phyloP scores from a whole-genome alignment of 30 jellyfish, hydroid and myxozoan genomes.

The Cassiopea andromeda region DNA sequence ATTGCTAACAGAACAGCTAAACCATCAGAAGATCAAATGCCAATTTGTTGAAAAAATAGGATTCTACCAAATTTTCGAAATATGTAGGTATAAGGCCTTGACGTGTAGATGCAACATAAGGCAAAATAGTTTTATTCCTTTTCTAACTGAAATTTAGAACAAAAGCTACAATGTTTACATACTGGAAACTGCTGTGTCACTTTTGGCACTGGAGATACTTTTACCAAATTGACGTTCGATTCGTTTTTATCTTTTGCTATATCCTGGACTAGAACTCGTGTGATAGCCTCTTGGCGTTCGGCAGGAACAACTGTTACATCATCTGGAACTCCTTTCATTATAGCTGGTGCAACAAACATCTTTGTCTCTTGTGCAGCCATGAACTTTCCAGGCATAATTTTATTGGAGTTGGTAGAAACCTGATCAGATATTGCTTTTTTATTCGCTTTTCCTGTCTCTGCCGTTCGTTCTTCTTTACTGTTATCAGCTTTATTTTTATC shows the following conservation, averaged over 20 bases:
- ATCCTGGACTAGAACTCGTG: slow-evolving; percentile 54
- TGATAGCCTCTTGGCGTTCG: slow-evolving; percentile 55
- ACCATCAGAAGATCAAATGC: no score
- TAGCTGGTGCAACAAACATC: slow-evolving; percentile 54
- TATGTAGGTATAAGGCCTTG: no score
- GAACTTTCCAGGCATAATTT: slow-evolving; percentile 4
- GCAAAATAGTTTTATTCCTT: no score
- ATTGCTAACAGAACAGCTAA: no score
- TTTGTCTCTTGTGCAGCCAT: slow-evolving; percentile 56
- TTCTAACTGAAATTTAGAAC: no score
- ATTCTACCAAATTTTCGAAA: no score
- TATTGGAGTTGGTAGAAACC: neutral
- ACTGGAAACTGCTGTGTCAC: slow-evolving; percentile 51
- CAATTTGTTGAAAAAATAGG: no score
- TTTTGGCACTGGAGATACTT: slow-evolving; percentile 26
- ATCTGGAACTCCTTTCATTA: slow-evolving; percentile 40
- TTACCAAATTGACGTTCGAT: slow-evolving; percentile 19
- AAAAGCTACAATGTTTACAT: neutral
- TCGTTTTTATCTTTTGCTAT: slow-evolving; percentile 46
- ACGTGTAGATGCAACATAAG: no score
- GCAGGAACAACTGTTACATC: slow-evolving; percentile 68
- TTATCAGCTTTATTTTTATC: slow-evolving; percentile 19
- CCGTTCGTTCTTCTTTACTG: neutral
- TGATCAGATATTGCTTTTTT: neutral
- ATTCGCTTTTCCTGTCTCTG: neutral